These are phyloP conservation scores for Notarius quadriscutis DNA, from an alignment of 2,113 vertebrate species.

Conservation along the genomic window DNA sequence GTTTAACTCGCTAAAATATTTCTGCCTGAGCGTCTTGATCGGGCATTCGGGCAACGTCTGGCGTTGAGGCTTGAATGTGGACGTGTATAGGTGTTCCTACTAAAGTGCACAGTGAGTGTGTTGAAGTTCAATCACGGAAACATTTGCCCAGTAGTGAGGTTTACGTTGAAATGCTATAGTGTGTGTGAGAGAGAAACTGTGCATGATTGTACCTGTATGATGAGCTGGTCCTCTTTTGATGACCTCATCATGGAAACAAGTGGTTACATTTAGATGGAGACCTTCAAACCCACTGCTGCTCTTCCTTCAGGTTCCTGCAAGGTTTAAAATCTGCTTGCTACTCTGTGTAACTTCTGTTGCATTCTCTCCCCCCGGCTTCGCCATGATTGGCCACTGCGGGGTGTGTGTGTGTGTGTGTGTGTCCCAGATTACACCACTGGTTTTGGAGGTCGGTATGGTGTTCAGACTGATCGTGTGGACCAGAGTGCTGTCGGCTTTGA, in stretches of 20 bases:
- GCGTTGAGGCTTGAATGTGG: not conserved
- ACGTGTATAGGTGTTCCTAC: not conserved
- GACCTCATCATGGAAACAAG: not conserved
- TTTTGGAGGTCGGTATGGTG: constrained; percentile 73
- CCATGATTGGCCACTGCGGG: constrained; percentile 22
- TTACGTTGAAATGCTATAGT: not conserved
- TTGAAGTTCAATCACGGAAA: not conserved
- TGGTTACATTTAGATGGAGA: not conserved
- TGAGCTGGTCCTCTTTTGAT: not conserved
- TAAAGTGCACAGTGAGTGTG: not conserved
- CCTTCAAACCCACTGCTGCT: too few species aligned
- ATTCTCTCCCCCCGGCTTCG: not conserved
- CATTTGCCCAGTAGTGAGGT: not conserved
- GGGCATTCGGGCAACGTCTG: too few species aligned
- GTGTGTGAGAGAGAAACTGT: not conserved
- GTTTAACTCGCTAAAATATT: too few species aligned
- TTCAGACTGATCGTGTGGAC: constrained; percentile 83
- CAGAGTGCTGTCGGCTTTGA: constrained; percentile 92
- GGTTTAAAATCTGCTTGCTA: not conserved
- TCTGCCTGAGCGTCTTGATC: too few species aligned
- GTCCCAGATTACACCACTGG: constrained; percentile 75
- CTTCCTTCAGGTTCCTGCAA: not conserved
- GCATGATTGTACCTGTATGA: not conserved
- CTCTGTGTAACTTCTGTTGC: not conserved
- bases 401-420: constrained; percentile 47